Percentiles rank a stretch among this genome's conserved stretches.
phyloP scores from a whole-genome alignment of 2,797 vertebrate genomes.

The Sebastes nivosus region DNA sequence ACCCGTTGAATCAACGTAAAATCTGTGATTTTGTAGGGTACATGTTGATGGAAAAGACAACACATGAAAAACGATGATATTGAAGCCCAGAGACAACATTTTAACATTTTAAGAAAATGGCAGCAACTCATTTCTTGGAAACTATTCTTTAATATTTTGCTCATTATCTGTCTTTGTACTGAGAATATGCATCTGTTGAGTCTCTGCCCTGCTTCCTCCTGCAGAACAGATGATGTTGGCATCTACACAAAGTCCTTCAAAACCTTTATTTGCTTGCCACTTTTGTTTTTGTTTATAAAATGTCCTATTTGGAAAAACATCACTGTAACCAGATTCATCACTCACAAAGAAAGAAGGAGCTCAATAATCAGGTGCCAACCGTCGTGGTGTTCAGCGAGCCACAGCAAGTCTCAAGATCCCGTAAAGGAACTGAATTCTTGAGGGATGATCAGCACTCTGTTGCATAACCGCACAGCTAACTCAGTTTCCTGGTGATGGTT shows the following conservation, averaged over 20 bases:
- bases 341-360: not conserved
- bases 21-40: not conserved
- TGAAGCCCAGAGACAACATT: not conserved
- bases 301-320: not conserved
- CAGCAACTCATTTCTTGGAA: not conserved
- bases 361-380: not conserved
- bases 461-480: not conserved
- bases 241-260: not conserved
- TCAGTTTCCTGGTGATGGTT: not conserved
- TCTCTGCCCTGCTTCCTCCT: not conserved
- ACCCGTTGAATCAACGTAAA: not conserved
- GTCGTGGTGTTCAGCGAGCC: not conserved
- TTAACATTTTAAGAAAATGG: not conserved
- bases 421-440: not conserved
- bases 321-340: not conserved
- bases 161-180: not conserved
- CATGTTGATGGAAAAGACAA: not conserved
- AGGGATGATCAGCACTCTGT: not conserved
- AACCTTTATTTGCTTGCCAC: not conserved
- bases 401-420: conserved; percentile 4
- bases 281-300: not conserved
- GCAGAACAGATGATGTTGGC: not conserved
- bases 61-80: not conserved
- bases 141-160: not conserved
- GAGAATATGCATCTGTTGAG: not conserved